Conservation (phyloP, 2,113 vertebrate genomes). For the Fulmarus glacialis region DNA sequence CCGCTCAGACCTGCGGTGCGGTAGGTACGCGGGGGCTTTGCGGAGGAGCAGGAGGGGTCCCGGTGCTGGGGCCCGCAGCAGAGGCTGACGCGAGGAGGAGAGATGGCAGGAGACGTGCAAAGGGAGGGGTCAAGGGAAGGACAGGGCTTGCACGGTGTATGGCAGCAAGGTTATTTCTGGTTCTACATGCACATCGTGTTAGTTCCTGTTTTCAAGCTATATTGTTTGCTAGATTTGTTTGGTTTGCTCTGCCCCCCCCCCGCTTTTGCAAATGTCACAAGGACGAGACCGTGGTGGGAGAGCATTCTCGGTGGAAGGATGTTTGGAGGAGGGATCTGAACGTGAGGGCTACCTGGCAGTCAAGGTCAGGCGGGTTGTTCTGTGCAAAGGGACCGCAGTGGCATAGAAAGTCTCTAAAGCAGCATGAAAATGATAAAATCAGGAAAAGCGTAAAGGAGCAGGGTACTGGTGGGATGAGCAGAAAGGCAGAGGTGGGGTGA, state of each 20-base stretch:
- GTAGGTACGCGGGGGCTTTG: background rate
- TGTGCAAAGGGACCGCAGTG: background rate
- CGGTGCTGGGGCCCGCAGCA: background rate
- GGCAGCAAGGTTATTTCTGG: background rate
- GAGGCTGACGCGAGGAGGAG: background rate
- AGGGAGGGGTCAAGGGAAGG: constrained; percentile 31
- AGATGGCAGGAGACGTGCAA: background rate
- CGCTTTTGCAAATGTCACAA: constrained; percentile 29
- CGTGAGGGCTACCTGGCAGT: background rate
- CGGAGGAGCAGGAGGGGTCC: background rate
- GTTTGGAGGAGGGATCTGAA: background rate
- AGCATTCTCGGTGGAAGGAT: background rate
- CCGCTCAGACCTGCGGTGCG: background rate
- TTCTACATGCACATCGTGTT: background rate
- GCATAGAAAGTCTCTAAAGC: background rate
- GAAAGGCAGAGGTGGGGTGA: background rate
- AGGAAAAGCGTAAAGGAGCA: background rate
- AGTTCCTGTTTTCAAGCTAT: background rate
- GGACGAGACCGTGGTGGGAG: background rate
- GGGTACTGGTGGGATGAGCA: background rate
- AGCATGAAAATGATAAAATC: background rate
- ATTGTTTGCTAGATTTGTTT: background rate
- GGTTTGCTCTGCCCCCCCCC: background rate
- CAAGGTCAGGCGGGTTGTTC: background rate
- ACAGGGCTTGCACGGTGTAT: background rate